Evolutionary conservation across 2,888 invertebrate genomes (phyloP).

Genomic region (Tenthredo livida): DNA sequence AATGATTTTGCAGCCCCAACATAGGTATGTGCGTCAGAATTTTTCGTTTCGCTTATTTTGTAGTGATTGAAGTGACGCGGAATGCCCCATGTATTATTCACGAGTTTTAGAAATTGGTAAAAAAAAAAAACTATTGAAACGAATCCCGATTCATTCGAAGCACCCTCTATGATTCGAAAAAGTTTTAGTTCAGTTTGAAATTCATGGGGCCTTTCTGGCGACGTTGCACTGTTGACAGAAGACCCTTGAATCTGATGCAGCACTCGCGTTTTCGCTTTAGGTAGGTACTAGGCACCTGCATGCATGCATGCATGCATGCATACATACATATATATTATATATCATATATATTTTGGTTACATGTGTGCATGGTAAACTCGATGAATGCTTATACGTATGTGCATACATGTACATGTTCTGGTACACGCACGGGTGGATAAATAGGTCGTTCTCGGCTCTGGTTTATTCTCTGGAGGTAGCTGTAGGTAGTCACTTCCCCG

Average conservation of each 20-base stretch:
- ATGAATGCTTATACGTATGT: not conserved
- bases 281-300: slow-evolving; percentile 11
- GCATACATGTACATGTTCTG: not conserved
- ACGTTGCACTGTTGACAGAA: slow-evolving; percentile 32
- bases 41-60: too few relatives aligned
- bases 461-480: slow-evolving; percentile 31
- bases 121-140: too few relatives aligned
- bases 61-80: too few relatives aligned
- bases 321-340: not conserved
- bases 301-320: not conserved
- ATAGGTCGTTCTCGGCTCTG: slow-evolving; percentile 42
- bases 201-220: slow-evolving; percentile 1
- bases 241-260: slow-evolving; percentile 41
- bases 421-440: slow-evolving; percentile 38
- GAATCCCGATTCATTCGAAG: not conserved
- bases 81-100: too few relatives aligned
- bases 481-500: slow-evolving; percentile 22
- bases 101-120: too few relatives aligned
- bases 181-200: not conserved
- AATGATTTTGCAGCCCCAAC: too few relatives aligned
- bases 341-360: not conserved
- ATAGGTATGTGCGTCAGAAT: too few relatives aligned
- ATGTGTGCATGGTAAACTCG: slow-evolving; percentile 1
- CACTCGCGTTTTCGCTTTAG: slow-evolving; percentile 29
- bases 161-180: not conserved